phyloP scores from a whole-genome alignment of 2,888 invertebrate genomes.

The Spicauda simplicius region DNA sequence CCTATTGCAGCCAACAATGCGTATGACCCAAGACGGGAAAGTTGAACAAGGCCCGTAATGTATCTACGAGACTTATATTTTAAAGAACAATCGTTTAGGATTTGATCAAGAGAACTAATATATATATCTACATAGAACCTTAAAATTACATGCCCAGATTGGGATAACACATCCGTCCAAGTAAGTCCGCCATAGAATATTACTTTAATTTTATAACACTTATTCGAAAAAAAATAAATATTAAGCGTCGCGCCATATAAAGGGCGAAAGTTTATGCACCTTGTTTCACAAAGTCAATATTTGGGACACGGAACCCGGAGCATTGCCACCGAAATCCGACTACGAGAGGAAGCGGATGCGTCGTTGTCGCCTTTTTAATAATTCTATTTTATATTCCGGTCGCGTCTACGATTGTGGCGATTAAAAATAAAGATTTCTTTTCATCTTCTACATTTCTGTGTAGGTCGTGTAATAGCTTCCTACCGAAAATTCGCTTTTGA shows the following conservation, averaged over 20 bases:
- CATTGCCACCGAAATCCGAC: constrained; percentile 54
- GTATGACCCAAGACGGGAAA: no score
- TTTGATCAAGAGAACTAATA: no score
- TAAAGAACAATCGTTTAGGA: no score
- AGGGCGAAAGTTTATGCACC: background rate
- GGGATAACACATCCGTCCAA: no score
- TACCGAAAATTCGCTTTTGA: constrained; percentile 63
- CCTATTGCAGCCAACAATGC: no score
- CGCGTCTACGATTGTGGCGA: constrained; percentile 63
- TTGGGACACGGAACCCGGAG: constrained; percentile 20
- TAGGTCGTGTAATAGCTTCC: constrained; percentile 62
- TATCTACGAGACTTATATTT: no score
- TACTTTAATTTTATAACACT: no score
- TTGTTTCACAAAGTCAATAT: constrained; percentile 2
- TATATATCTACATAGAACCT: no score
- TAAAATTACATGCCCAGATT: no score
- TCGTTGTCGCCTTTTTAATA: constrained; percentile 76
- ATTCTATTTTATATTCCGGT: constrained; percentile 72
- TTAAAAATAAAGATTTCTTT: constrained; percentile 74
- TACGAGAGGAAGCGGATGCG: constrained; percentile 77
- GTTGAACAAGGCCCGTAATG: no score
- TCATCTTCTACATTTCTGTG: constrained; percentile 61
- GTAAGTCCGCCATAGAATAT: no score
- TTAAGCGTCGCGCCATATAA: background rate
- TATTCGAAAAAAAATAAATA: no score